Conservation (phyloP, 1,140 invertebrate species). For the Mizuhopecten yessoensis region DNA sequence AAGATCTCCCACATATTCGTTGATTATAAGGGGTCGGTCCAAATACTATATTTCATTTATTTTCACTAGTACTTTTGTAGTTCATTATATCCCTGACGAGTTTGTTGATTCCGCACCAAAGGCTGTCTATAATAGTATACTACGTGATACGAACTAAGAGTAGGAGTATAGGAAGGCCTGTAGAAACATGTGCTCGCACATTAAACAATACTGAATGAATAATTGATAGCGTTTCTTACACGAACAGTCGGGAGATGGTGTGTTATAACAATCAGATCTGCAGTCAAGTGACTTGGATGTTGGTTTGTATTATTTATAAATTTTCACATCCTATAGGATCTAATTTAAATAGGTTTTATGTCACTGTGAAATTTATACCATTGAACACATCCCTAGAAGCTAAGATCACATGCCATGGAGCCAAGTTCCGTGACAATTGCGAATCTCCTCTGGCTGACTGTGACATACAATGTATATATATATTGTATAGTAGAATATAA, state of each 20-base stretch:
- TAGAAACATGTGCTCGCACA: slow-evolving; percentile 2
- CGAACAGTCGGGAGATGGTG: not conserved
- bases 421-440: too few relatives aligned
- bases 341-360: not conserved
- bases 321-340: too few relatives aligned
- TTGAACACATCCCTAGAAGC: too few relatives aligned
- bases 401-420: too few relatives aligned
- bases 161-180: too few relatives aligned
- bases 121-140: not conserved
- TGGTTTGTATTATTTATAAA: not conserved
- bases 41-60: too few relatives aligned
- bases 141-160: too few relatives aligned
- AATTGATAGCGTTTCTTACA: slow-evolving; percentile 1
- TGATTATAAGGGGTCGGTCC: too few relatives aligned
- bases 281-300: not conserved
- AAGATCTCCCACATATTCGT: too few relatives aligned
- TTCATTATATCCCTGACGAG: not conserved
- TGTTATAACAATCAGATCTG: not conserved
- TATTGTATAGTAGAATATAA: too few relatives aligned
- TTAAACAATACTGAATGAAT: not conserved
- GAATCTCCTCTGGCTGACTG: too few relatives aligned
- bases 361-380: not conserved
- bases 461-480: too few relatives aligned
- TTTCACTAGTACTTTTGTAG: not conserved
- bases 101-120: not conserved